A percentile compares a stretch with the other conserved stretches of the same genome.
phyloP scores from a whole-genome alignment of 2,113 vertebrate genomes.

The Bombycilla garrulus region DNA sequence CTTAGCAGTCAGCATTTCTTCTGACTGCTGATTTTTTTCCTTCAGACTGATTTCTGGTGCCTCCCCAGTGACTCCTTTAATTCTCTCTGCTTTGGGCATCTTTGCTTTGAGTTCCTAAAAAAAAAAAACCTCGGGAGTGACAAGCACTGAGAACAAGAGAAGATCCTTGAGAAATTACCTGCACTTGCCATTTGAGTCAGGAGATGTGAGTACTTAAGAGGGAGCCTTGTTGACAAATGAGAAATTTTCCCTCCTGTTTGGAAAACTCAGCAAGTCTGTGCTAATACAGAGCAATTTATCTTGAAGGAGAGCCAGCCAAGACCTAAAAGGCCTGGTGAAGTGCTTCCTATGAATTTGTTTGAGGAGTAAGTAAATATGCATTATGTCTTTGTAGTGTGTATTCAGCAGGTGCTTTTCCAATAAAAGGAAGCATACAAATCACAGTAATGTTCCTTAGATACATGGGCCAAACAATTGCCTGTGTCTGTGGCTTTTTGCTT shows the following conservation, averaged over 20 bases:
- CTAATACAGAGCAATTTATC: not conserved
- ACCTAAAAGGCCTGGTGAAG: not conserved
- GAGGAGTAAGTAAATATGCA: not conserved
- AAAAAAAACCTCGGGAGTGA: not conserved
- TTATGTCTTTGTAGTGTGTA: not conserved
- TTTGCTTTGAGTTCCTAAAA: not conserved
- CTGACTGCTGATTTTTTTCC: not conserved
- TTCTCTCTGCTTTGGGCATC: not conserved
- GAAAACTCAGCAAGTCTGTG: not conserved
- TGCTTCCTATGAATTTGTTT: not conserved
- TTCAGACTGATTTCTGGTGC: not conserved
- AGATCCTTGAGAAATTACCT: not conserved
- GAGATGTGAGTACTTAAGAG: not conserved
- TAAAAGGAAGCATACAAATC: not conserved
- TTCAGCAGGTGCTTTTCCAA: not conserved
- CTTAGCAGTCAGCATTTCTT: not conserved
- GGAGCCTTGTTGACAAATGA: not conserved
- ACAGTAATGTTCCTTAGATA: not conserved
- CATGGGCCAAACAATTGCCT: not conserved
- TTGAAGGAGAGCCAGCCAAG: not conserved
- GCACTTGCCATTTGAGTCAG: not conserved
- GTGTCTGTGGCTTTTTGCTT: not conserved
- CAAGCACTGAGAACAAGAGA: not conserved
- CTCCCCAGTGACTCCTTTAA: rapidly evolving
- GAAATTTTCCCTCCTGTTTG: not conserved